These are phyloP conservation scores for Onychostoma macrolepis DNA, from an alignment of 2,113 vertebrate species.

Conservation along the genomic window DNA sequence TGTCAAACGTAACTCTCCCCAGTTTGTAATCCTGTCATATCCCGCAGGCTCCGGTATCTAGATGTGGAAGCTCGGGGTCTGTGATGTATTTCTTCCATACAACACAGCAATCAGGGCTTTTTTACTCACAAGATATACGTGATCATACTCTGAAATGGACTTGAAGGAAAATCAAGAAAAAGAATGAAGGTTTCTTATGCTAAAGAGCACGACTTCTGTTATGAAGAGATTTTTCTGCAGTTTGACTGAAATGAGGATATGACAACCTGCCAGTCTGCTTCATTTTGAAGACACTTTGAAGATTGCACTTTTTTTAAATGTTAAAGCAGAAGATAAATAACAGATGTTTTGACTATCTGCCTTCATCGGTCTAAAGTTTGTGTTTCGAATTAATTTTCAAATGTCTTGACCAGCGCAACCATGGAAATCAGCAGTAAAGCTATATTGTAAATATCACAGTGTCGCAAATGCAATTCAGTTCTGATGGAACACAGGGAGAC, in stretches of 20 bases:
- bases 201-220: background rate
- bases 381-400: background rate
- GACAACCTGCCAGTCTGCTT: background rate
- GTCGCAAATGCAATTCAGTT: background rate
- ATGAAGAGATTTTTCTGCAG: background rate
- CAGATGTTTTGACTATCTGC: background rate
- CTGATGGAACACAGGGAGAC: slow-evolving; percentile 9
- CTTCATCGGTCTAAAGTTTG: background rate
- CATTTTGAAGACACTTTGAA: no score
- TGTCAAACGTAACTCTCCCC: background rate
- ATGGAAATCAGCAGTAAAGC: background rate
- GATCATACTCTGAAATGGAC: slow-evolving; percentile 28
- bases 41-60: background rate
- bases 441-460: background rate
- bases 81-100: slow-evolving; percentile 45
- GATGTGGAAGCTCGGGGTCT: background rate
- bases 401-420: background rate
- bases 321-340: background rate
- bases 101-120: slow-evolving; percentile 36
- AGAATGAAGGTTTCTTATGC: background rate
- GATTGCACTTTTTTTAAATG: no score
- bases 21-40: slow-evolving; percentile 47
- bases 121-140: background rate
- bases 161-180: slow-evolving; percentile 11
- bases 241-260: background rate